A percentile compares a stretch with the other conserved stretches of the same genome.
Evolutionary conservation across 2,113 vertebrate species (phyloP).

Genomic region (Podocnemis expansa): DNA sequence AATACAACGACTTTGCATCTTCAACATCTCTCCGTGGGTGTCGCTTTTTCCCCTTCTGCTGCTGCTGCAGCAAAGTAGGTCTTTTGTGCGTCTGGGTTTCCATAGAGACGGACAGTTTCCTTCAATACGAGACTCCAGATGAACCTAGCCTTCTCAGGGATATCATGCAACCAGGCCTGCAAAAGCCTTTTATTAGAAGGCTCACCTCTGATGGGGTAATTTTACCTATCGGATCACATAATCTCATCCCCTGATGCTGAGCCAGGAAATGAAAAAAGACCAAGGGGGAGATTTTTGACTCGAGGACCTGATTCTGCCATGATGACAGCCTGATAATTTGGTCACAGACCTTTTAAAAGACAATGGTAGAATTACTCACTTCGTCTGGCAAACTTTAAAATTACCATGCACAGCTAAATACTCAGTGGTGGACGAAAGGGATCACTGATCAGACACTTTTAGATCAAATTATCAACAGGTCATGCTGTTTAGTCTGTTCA

Average conservation of each 20-base stretch:
- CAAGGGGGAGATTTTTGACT: slow-evolving; percentile 41
- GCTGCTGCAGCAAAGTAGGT: not conserved
- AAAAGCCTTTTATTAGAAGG: slow-evolving; percentile 77
- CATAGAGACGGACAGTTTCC: slow-evolving; percentile 47
- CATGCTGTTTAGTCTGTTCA: not conserved
- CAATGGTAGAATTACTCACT: not conserved
- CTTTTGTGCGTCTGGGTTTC: slow-evolving; percentile 61
- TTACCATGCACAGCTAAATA: not conserved
- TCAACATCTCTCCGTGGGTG: not conserved
- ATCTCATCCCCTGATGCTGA: slow-evolving; percentile 65
- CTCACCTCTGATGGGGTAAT: slow-evolving; percentile 71
- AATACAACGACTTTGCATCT: not conserved
- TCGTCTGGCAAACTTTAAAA: not conserved
- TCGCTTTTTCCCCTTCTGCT: not conserved
- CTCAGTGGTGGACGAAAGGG: not conserved
- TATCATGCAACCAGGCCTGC: slow-evolving; percentile 73
- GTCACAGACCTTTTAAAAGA: slow-evolving; percentile 13
- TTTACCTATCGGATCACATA: slow-evolving; percentile 77
- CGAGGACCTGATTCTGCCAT: slow-evolving; percentile 6
- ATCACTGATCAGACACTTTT: not conserved
- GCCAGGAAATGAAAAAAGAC: slow-evolving; percentile 66
- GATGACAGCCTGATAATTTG: slow-evolving; percentile 61
- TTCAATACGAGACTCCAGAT: slow-evolving; percentile 40
- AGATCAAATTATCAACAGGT: not conserved
- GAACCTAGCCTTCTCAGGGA: slow-evolving; percentile 78